These are phyloP conservation scores for Idaea biselata DNA, from an alignment of 2,888 invertebrate species.

Conservation along the genomic window DNA sequence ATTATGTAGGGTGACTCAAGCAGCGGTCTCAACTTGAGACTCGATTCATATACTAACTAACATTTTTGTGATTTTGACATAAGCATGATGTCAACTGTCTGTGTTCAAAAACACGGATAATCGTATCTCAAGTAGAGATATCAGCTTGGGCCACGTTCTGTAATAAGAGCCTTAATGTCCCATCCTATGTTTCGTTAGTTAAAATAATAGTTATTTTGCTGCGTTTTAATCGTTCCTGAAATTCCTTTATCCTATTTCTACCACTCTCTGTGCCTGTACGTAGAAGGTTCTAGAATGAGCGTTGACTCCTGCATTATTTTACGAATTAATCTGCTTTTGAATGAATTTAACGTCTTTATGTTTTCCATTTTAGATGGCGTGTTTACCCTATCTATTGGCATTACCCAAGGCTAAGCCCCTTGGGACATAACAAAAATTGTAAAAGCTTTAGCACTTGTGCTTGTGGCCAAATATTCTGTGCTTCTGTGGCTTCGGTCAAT, in stretches of 20 bases:
- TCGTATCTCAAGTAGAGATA: too few species aligned
- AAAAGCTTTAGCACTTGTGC: constrained; percentile 47
- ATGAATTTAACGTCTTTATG: constrained; percentile 32
- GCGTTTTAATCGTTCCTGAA: not conserved
- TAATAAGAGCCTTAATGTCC: not conserved
- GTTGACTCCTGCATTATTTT: constrained; percentile 26
- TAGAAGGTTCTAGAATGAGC: constrained; percentile 25
- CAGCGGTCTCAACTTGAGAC: too few species aligned
- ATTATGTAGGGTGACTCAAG: too few species aligned
- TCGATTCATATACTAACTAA: too few species aligned
- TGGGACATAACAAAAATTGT: constrained; percentile 29
- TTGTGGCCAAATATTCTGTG: constrained; percentile 31
- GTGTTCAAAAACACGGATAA: too few species aligned
- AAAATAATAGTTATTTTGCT: not conserved
- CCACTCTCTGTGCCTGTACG: constrained; percentile 34
- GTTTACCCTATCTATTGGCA: constrained; percentile 36
- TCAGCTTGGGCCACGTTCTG: too few species aligned
- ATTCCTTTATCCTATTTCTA: constrained; percentile 7
- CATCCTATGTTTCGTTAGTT: constrained; percentile 3
- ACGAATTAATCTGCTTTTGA: constrained; percentile 28
- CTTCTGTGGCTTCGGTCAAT: constrained; percentile 39
- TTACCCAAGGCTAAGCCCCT: constrained; percentile 30
- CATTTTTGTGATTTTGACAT: too few species aligned
- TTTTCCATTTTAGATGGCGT: constrained; percentile 46
- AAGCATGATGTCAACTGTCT: too few species aligned